Conservation (phyloP, 2,797 vertebrate species). For the Falco novaeseelandiae region DNA sequence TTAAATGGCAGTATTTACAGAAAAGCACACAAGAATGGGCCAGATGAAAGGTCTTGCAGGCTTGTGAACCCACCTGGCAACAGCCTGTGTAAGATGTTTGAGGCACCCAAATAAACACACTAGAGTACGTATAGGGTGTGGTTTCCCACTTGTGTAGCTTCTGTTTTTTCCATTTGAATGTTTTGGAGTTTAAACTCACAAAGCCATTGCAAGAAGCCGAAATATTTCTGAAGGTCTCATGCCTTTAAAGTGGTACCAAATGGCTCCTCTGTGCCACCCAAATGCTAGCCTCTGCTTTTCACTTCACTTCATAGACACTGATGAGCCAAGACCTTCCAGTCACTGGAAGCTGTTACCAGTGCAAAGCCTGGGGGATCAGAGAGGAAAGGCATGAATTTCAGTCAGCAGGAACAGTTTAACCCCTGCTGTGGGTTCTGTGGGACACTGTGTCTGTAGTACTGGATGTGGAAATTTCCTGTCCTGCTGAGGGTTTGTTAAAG, state of each 20-base stretch:
- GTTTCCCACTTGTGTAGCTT: not conserved
- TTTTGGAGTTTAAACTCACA: not conserved
- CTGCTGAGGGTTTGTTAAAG: not conserved
- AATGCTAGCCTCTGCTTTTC: not conserved
- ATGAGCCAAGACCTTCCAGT: not conserved
- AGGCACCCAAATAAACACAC: rapidly evolving
- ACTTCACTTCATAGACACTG: not conserved
- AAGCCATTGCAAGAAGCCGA: not conserved
- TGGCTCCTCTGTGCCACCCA: not conserved
- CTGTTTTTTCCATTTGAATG: not conserved
- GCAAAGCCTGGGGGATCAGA: not conserved
- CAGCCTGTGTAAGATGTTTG: not conserved
- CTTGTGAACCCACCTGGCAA: not conserved
- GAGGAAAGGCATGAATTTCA: not conserved
- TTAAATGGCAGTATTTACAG: not conserved
- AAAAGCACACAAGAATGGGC: not conserved
- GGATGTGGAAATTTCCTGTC: not conserved
- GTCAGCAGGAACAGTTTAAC: not conserved
- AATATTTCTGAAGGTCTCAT: not conserved
- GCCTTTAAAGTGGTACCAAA: not conserved
- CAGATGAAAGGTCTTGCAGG: not conserved
- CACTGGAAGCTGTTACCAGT: rapidly evolving
- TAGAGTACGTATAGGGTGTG: not conserved
- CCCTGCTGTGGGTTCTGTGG: not conserved
- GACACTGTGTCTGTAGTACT: not conserved